Conservation (phyloP, 2,113 vertebrate species). For the Toxotes chatareus region DNA sequence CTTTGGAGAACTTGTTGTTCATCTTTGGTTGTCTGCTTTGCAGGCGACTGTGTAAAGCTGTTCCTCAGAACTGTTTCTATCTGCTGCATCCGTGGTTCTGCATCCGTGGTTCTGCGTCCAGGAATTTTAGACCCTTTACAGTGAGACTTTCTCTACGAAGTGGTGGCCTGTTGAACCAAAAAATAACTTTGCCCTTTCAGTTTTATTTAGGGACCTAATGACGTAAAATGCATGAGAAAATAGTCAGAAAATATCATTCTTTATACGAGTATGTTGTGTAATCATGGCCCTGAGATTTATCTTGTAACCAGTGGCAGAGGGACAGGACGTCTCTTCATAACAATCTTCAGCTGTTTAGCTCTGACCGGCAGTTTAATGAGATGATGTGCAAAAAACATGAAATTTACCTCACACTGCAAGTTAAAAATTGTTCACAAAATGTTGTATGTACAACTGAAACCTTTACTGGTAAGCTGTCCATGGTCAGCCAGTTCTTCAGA, state of each 20-base stretch:
- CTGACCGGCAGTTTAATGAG: background rate
- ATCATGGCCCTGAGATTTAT: background rate
- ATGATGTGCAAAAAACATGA: background rate
- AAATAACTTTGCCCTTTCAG: too few relatives aligned
- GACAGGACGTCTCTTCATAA: background rate
- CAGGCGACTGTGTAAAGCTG: background rate
- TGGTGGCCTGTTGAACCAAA: too few relatives aligned
- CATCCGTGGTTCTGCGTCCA: too few relatives aligned
- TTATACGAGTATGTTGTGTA: background rate
- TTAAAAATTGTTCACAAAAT: background rate
- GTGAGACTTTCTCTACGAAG: too few relatives aligned
- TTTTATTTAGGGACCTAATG: too few relatives aligned
- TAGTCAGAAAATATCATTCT: background rate
- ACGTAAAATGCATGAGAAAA: background rate
- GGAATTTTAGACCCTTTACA: too few relatives aligned
- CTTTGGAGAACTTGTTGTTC: background rate
- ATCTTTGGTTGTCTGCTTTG: background rate
- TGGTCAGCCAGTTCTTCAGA: too few relatives aligned
- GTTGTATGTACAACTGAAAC: too few relatives aligned
- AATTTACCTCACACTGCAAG: background rate
- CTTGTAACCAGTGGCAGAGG: too few relatives aligned
- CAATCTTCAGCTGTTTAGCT: background rate
- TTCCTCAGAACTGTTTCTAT: background rate
- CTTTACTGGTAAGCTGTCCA: background rate
- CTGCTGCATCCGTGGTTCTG: too few relatives aligned